Conservation (phyloP, 2,797 vertebrate genomes). For the Danio tinwini region DNA sequence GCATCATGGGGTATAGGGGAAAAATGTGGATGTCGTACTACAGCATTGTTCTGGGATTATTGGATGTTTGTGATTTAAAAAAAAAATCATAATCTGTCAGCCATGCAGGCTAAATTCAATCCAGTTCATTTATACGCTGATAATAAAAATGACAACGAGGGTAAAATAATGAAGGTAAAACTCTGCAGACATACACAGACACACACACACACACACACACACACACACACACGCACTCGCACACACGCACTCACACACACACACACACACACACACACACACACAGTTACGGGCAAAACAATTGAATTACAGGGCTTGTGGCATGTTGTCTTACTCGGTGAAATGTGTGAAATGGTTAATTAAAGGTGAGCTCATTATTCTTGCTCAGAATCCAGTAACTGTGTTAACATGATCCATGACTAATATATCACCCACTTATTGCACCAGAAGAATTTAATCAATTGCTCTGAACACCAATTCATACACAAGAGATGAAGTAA, state of each 20-base stretch:
- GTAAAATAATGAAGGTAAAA: slow-evolving; percentile 15
- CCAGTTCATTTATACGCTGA: background rate
- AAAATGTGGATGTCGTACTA: background rate
- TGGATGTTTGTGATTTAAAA: slow-evolving; percentile 18
- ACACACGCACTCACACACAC: too few species aligned
- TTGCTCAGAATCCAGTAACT: slow-evolving; percentile 45
- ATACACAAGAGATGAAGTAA: slow-evolving; percentile 52
- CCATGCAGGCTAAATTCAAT: background rate
- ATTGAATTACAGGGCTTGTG: slow-evolving; percentile 47
- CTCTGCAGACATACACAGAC: too few species aligned
- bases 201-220: slow-evolving; percentile 1
- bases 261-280: slow-evolving; percentile 5
- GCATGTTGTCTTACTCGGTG: slow-evolving; percentile 49
- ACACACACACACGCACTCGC: background rate
- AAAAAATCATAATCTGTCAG: slow-evolving; percentile 3
- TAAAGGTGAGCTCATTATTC: slow-evolving; percentile 57
- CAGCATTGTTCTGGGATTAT: background rate
- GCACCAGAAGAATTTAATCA: slow-evolving; percentile 51
- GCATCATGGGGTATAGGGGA: too few species aligned
- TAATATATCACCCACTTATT: slow-evolving; percentile 55
- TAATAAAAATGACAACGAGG: slow-evolving; percentile 26
- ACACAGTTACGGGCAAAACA: slow-evolving; percentile 33
- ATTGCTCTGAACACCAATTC: slow-evolving; percentile 47
- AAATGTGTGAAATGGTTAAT: slow-evolving; percentile 57
- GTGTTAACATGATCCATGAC: slow-evolving; percentile 54